phyloP scores from a whole-genome alignment of 2,113 vertebrate species.

The Hippocampus zosterae region DNA sequence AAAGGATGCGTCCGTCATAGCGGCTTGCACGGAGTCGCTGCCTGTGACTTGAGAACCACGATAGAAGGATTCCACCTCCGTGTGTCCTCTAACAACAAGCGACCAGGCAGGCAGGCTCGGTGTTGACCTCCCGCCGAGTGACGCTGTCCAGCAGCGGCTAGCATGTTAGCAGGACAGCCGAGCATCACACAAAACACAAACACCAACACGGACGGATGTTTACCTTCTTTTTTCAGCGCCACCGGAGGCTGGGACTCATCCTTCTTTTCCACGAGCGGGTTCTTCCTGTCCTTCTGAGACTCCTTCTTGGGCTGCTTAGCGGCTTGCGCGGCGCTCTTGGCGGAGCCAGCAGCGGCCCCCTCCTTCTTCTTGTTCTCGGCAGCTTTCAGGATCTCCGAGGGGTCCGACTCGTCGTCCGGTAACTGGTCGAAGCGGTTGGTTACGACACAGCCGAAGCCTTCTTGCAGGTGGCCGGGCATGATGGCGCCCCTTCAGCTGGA shows the following conservation, averaged over 20 bases:
- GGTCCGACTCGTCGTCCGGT: conserved; percentile 94
- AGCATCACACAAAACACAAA: conserved; percentile 19
- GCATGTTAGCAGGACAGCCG: conserved; percentile 36
- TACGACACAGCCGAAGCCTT: conserved; percentile 96
- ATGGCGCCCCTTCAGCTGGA: conserved; percentile 92
- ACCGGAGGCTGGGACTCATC: conserved; percentile 78
- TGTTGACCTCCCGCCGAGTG: conserved; percentile 57
- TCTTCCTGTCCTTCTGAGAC: conserved; percentile 92
- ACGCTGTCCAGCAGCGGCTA: conserved; percentile 22
- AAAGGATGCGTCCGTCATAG: neutral
- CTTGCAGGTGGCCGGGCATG: conserved; percentile 98
- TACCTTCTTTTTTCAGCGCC: conserved; percentile 86
- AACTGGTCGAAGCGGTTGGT: conserved; percentile 98
- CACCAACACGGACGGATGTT: neutral
- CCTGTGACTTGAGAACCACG: neutral
- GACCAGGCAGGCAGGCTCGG: conserved; percentile 43
- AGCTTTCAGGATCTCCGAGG: conserved; percentile 90
- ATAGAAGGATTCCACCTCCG: neutral
- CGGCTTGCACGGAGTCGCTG: neutral
- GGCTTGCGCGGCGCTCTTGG: conserved; percentile 82
- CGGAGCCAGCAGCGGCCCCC: conserved; percentile 75
- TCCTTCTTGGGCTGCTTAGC: conserved; percentile 90
- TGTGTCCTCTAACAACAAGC: conserved; percentile 36
- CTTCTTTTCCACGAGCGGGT: conserved; percentile 81
- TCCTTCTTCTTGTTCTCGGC: conserved; percentile 96